A percentile compares a stretch with the other conserved stretches of the same genome.
phyloP scores from a whole-genome alignment of 2,888 invertebrate genomes.

The Dichetophora obliterata region DNA sequence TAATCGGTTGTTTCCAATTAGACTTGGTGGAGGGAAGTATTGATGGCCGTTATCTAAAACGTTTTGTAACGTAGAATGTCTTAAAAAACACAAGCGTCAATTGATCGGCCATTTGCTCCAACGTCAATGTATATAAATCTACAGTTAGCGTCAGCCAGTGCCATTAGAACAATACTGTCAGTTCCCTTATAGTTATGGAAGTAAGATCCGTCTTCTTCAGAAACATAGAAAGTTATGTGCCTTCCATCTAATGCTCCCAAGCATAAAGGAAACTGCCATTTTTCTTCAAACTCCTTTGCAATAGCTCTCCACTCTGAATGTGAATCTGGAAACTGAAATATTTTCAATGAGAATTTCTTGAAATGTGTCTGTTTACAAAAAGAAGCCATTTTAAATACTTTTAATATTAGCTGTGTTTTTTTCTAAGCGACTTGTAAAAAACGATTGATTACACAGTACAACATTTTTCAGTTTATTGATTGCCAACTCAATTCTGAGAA shows the following conservation, averaged over 20 bases:
- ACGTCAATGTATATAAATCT: conserved; percentile 22
- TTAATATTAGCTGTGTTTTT: too few relatives aligned
- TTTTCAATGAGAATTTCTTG: too few relatives aligned
- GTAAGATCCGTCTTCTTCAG: conserved; percentile 1
- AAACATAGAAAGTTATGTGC: conserved; percentile 16
- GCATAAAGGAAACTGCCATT: conserved; percentile 40
- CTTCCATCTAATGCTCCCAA: conserved; percentile 43
- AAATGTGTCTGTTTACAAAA: too few relatives aligned
- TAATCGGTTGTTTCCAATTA: not conserved
- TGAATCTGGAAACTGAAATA: not conserved
- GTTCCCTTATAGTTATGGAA: conserved; percentile 35
- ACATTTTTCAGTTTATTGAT: too few relatives aligned
- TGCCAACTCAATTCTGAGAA: too few relatives aligned
- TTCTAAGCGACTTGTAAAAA: too few relatives aligned
- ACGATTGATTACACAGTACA: too few relatives aligned
- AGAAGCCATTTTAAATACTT: too few relatives aligned
- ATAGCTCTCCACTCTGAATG: conserved; percentile 16
- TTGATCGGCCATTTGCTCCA: conserved; percentile 13
- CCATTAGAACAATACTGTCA: conserved; percentile 25
- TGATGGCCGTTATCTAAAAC: not conserved
- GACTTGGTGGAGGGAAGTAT: not conserved
- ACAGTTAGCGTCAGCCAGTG: conserved; percentile 27
- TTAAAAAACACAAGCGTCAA: conserved; percentile 18
- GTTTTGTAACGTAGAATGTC: not conserved
- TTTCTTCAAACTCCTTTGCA: conserved; percentile 23